These are phyloP conservation scores for Phylloscopus trochiloides DNA, from an alignment of 2,113 vertebrate species.

Conservation along the genomic window DNA sequence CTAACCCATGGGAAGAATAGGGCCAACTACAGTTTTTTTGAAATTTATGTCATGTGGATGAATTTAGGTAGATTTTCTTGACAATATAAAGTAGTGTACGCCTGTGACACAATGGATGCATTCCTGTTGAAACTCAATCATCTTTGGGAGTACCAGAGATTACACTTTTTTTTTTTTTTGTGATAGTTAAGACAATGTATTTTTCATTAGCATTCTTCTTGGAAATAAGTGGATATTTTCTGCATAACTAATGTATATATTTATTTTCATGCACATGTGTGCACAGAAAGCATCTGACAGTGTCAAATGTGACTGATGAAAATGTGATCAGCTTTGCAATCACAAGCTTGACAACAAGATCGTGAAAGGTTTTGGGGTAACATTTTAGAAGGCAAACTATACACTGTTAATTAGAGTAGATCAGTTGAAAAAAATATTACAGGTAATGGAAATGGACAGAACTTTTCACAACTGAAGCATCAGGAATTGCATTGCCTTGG, in stretches of 20 bases:
- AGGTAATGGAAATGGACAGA: not conserved
- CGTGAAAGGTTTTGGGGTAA: not conserved
- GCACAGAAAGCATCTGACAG: not conserved
- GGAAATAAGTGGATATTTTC: not conserved
- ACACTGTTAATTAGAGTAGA: not conserved
- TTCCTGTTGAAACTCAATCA: not conserved
- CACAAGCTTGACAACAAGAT: not conserved
- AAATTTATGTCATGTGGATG: not conserved
- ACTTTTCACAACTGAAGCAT: not conserved
- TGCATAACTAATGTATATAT: not conserved
- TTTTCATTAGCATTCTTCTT: not conserved
- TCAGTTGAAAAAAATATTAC: not conserved
- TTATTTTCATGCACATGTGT: not conserved
- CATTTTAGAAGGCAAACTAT: not conserved
- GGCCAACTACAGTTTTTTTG: not conserved
- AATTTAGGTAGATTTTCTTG: not conserved
- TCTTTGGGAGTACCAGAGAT: not conserved
- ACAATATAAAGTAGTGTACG: not conserved
- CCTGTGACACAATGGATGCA: not conserved
- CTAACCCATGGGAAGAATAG: not conserved
- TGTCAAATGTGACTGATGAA: not conserved
- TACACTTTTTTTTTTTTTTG: not conserved
- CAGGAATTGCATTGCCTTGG: slow-evolving; percentile 1
- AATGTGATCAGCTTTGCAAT: not conserved
- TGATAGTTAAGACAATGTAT: not conserved